Conservation (phyloP, 2,888 invertebrate genomes). For the Eupelmus urozonus region DNA sequence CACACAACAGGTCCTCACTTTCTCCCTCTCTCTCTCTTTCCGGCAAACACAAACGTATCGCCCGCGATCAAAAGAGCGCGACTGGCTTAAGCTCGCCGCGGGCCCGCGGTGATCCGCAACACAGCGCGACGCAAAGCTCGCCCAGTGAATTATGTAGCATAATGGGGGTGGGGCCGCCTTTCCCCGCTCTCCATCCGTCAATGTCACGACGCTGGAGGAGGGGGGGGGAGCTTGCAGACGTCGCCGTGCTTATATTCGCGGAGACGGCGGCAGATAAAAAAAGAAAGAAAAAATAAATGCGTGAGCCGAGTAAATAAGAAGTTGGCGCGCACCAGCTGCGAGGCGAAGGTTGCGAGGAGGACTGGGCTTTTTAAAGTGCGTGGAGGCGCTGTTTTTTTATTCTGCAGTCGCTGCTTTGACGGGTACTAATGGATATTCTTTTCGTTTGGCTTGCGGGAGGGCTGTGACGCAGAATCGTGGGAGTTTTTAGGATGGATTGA, state of each 20-base stretch:
- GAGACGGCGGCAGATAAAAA: neutral
- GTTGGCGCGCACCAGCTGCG: too few species aligned
- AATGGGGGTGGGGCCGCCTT: slow-evolving; percentile 67
- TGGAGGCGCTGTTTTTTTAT: too few species aligned
- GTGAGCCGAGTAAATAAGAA: too few species aligned
- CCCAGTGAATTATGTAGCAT: slow-evolving; percentile 73
- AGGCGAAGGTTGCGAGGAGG: too few species aligned
- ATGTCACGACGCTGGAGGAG: slow-evolving; percentile 64
- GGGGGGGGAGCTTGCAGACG: neutral
- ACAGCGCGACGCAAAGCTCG: neutral
- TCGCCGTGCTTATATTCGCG: neutral
- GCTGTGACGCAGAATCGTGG: too few species aligned
- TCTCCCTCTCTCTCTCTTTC: too few species aligned
- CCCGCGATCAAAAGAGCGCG: slow-evolving; percentile 17
- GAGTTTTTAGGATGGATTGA: too few species aligned
- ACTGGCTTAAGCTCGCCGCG: neutral
- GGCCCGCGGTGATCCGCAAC: slow-evolving; percentile 35
- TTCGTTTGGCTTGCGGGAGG: too few species aligned
- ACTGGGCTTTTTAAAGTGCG: too few species aligned
- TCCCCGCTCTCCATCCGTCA: slow-evolving; percentile 73
- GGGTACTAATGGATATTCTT: too few species aligned
- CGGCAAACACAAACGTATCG: slow-evolving; percentile 41
- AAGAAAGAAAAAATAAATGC: neutral
- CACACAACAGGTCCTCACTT: slow-evolving; percentile 32
- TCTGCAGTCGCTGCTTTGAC: too few species aligned